These are phyloP conservation scores for Seira ritae DNA, from an alignment of 2,888 invertebrate species.

Conservation along the genomic window DNA sequence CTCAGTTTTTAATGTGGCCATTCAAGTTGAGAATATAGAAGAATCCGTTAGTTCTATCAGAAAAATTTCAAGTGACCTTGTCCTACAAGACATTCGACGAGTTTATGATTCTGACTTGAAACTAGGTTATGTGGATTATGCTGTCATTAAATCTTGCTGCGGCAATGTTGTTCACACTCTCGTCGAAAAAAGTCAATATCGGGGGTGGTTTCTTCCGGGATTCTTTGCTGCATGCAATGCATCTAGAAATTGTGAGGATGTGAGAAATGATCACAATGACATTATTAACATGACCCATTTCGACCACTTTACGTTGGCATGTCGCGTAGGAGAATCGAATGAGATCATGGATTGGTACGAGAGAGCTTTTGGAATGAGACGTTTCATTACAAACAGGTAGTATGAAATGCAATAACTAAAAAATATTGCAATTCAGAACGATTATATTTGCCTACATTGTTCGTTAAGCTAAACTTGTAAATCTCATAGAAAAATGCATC, in stretches of 20 bases:
- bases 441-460: too few relatives aligned
- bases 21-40: slow-evolving; percentile 75
- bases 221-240: slow-evolving; percentile 73
- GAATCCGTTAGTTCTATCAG: slow-evolving; percentile 38
- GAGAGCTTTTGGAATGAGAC: slow-evolving; percentile 76
- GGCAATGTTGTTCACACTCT: slow-evolving; percentile 77
- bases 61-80: slow-evolving; percentile 72
- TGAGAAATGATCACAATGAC: slow-evolving; percentile 15
- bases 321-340: slow-evolving; percentile 74
- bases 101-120: slow-evolving; percentile 72
- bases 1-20: slow-evolving; percentile 76
- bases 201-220: slow-evolving; percentile 76
- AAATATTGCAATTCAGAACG: too few relatives aligned
- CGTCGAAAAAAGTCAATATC: slow-evolving; percentile 75
- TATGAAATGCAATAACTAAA: too few relatives aligned
- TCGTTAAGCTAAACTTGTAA: not conserved
- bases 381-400: slow-evolving; percentile 75
- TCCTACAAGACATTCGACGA: slow-evolving; percentile 74
- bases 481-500: not conserved
- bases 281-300: slow-evolving; percentile 73
- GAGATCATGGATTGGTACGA: slow-evolving; percentile 76
- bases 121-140: slow-evolving; percentile 75
- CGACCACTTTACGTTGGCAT: slow-evolving; percentile 77
- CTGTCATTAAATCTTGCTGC: slow-evolving; percentile 76
- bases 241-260: not conserved